These are phyloP conservation scores for Penaeus indicus DNA, from an alignment of 1,140 invertebrate genomes.

Conservation along the genomic window DNA sequence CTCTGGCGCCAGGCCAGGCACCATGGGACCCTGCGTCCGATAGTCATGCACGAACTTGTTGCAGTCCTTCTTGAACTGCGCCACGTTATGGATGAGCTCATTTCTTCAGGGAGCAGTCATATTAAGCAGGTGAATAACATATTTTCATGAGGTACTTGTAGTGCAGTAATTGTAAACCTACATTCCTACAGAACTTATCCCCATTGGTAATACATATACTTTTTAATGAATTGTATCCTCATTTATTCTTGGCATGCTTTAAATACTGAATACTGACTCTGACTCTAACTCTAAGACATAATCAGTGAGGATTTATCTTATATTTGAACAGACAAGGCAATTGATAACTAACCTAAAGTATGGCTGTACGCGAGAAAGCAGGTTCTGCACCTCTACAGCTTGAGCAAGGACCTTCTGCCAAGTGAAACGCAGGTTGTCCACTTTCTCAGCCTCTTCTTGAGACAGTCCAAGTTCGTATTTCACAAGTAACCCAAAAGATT, in stretches of 20 bases:
- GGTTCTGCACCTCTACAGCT: constrained; percentile 83
- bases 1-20: constrained; percentile 3
- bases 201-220: too few relatives aligned
- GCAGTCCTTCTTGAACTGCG: constrained; percentile 6
- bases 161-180: too few relatives aligned
- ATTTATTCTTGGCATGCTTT: too few relatives aligned
- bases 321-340: background rate
- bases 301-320: too few relatives aligned
- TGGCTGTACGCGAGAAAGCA: constrained; percentile 88
- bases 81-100: constrained; percentile 13
- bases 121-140: too few relatives aligned
- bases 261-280: too few relatives aligned
- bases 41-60: constrained; percentile 11
- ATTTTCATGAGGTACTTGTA: too few relatives aligned
- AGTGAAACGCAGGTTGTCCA: constrained; percentile 90
- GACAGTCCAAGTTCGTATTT: constrained; percentile 89
- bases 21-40: constrained; percentile 2
- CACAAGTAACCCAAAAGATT: constrained; percentile 92
- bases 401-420: constrained; percentile 86
- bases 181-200: too few relatives aligned
- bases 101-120: background rate
- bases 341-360: constrained; percentile 74
- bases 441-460: constrained; percentile 89
- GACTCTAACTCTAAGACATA: too few relatives aligned
- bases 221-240: too few relatives aligned